Base-by-base conservation (phyloP, 2,797 vertebrate species). In the Lates japonicus region DNA sequence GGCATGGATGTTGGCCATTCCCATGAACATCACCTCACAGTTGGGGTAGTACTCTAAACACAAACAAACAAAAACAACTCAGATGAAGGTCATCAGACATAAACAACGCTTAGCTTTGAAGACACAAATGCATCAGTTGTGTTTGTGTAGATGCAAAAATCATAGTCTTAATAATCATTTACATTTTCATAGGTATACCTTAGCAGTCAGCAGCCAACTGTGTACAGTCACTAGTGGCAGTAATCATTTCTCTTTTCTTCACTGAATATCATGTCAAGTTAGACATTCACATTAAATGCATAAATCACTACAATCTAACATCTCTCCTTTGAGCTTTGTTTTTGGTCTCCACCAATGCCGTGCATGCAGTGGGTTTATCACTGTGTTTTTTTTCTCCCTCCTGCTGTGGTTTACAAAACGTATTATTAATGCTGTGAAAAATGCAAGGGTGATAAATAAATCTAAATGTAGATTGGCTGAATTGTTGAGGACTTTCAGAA, bases 1-100 rank as follows among this genome's bases (percentile, higher is more conserved):
- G 87, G 98, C 97, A 42, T 99, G 98, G 93, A 99, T 99, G 92
- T 99, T 99, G 82, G 98, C 98, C 98, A 99, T 99, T 82, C 98
- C 98, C 98, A 99, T 99, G 90, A 99, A 99, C 88, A 97, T 97
- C 0, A 99, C 97, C 93, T 99, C 98, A 71, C 98, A 99, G 94
- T 99, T 99, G 1, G 98, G 98, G 82, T 99, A 99, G 94, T 99
- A 99, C 89, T 99, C 98, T 99, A 61, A 64, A 78, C 17, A 90
- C 48, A 91, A 33, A 91, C 37, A 76, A 25, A 81, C 10, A 81
- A 0, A 78, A 66, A 88, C 58, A 74, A 59, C 60, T 58, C 19
- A 10, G 44, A 44, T 70, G 17, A 82, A 80, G 51, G 72, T 68
- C 72, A 69, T 11, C 7, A 14, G 33, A 68, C 4, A 42, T 16